phyloP scores from a whole-genome alignment of 2,797 vertebrate species.

The Amniataba percoides region DNA sequence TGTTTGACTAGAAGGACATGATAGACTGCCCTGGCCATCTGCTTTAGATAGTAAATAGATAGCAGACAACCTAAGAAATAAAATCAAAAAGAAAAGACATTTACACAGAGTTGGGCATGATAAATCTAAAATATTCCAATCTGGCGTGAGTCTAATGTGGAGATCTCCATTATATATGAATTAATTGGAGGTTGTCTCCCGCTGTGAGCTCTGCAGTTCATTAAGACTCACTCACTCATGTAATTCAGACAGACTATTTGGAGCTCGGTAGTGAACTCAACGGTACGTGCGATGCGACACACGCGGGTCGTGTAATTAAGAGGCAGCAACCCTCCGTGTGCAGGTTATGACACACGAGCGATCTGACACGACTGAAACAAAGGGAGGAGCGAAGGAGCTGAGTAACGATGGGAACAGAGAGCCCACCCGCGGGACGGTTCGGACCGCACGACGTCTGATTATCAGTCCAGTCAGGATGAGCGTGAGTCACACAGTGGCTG shows the following conservation, averaged over 20 bases:
- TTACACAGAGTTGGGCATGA: background rate
- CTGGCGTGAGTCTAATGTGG: background rate
- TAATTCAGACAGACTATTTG: background rate
- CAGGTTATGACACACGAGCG: slow-evolving; percentile 1
- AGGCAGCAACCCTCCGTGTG: background rate
- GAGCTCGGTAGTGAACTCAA: background rate
- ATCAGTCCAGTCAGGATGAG: background rate
- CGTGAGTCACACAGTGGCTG: background rate
- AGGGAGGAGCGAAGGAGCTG: slow-evolving; percentile 13
- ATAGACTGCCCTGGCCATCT: too few species aligned
- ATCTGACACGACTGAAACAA: background rate
- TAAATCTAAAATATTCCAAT: background rate
- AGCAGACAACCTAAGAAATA: background rate
- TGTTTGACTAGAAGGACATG: background rate
- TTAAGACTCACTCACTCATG: background rate
- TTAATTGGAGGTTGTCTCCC: background rate
- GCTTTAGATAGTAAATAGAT: too few species aligned
- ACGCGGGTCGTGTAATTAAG: background rate
- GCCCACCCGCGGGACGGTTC: background rate
- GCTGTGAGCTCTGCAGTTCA: background rate
- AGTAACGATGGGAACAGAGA: slow-evolving; percentile 6
- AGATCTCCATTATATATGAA: background rate
- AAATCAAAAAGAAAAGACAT: background rate
- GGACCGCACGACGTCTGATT: slow-evolving; percentile 8
- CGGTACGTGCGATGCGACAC: background rate